Percentiles rank a stretch among this genome's conserved stretches.
Conservation (phyloP, 2,888 invertebrate species). For the Calameuta pallipes region DNA sequence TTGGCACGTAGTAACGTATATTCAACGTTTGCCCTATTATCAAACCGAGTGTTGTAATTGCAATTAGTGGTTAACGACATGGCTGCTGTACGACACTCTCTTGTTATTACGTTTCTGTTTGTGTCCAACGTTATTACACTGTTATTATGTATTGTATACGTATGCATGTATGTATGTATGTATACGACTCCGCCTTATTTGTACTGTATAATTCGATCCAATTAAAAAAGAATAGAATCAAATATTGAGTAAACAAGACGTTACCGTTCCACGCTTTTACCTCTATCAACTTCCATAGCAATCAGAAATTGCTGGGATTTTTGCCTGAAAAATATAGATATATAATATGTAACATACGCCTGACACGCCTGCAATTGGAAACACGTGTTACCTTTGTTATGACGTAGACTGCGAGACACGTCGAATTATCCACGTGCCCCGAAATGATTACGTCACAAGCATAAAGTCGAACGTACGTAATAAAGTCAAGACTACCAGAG, state of each 20-base stretch:
- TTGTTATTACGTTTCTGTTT: neutral
- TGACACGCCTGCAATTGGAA: too few relatives aligned
- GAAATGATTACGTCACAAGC: too few relatives aligned
- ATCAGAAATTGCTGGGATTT: too few relatives aligned
- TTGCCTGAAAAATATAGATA: too few relatives aligned
- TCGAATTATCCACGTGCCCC: too few relatives aligned
- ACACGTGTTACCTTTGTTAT: too few relatives aligned
- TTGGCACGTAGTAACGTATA: neutral
- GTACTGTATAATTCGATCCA: neutral
- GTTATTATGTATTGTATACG: neutral
- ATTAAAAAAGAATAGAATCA: neutral
- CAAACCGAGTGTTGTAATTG: neutral
- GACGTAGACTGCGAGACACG: too few relatives aligned
- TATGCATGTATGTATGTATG: neutral
- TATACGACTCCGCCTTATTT: neutral
- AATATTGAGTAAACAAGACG: neutral
- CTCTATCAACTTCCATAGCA: too few relatives aligned
- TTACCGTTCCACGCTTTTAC: neutral
- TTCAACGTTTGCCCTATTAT: neutral
- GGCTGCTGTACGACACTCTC: neutral
- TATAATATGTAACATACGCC: too few relatives aligned
- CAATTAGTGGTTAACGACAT: conserved; percentile 5
- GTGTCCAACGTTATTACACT: neutral
- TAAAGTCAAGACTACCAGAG: too few relatives aligned
- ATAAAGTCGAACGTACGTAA: too few relatives aligned